These are phyloP conservation scores for Halictus quadricinctus DNA, from an alignment of 2,888 invertebrate species.

Conservation along the genomic window DNA sequence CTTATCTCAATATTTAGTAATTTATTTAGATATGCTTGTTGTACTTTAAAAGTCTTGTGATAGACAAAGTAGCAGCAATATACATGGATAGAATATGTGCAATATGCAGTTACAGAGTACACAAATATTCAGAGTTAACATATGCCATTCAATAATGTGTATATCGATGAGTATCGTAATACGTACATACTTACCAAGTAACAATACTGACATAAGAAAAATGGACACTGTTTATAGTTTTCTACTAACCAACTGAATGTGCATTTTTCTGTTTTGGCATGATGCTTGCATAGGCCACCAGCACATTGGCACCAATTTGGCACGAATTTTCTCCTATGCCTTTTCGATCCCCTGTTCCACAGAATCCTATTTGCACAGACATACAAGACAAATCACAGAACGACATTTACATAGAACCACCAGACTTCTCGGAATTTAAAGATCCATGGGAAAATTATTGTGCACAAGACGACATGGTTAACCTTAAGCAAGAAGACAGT, in stretches of 20 bases:
- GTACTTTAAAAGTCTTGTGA: background rate
- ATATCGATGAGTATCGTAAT: background rate
- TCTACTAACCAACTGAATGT: conserved; percentile 79
- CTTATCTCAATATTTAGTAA: conserved; percentile 1
- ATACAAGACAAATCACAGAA: conserved; percentile 60
- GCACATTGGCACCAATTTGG: conserved; percentile 80
- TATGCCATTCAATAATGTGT: conserved; percentile 14
- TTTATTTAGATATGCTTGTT: background rate
- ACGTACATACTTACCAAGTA: conserved; percentile 4
- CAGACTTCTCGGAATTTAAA: conserved; percentile 82
- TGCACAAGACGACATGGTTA: conserved; percentile 73
- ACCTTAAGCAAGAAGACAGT: conserved; percentile 24
- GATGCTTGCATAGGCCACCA: conserved; percentile 81
- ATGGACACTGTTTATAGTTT: conserved; percentile 75
- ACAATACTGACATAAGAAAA: conserved; percentile 59
- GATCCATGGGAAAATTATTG: conserved; percentile 91
- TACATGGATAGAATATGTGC: background rate
- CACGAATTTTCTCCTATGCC: conserved; percentile 72
- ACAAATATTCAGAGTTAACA: background rate
- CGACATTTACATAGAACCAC: conserved; percentile 59
- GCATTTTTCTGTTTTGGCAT: conserved; percentile 82
- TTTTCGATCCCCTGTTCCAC: conserved; percentile 45
- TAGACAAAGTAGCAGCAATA: background rate
- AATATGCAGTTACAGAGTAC: background rate
- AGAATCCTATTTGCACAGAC: conserved; percentile 53